A percentile compares a stretch with the other conserved stretches of the same genome.
Evolutionary conservation across 2,113 vertebrate species (phyloP).

Genomic region (Saguinus imperator): DNA sequence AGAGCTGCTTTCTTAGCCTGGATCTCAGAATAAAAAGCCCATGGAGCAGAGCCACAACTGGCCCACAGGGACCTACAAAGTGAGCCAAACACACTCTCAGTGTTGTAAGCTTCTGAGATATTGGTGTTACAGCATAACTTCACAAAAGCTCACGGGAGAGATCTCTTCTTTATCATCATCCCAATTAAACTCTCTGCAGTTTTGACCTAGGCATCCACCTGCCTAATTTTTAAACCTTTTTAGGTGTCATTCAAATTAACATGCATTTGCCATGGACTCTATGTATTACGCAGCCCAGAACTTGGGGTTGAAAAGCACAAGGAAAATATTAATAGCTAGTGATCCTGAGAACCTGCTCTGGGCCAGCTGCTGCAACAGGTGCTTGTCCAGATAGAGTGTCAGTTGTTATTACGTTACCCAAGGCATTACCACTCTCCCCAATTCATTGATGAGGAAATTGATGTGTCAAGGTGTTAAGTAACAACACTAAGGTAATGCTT

Average conservation of each 20-base stretch:
- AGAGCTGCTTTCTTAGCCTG: background rate
- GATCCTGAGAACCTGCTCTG: background rate
- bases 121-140: background rate
- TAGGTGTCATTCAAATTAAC: background rate
- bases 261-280: background rate
- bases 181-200: background rate
- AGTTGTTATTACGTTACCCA: background rate
- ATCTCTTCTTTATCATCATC: background rate
- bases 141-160: background rate
- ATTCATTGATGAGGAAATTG: background rate
- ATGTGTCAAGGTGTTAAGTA: background rate
- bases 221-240: background rate
- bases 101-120: background rate
- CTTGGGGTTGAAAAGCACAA: background rate
- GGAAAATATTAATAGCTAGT: background rate
- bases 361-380: background rate
- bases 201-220: background rate
- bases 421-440: background rate
- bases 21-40: background rate
- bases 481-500: background rate
- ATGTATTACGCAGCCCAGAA: background rate
- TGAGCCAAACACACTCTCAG: background rate
- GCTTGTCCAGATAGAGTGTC: rapidly evolving
- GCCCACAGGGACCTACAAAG: background rate
- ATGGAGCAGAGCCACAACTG: background rate